Percentiles rank a stretch among this genome's conserved stretches.
phyloP scores from a whole-genome alignment of 1,140 invertebrate genomes.

The Hyles euphorbiae region DNA sequence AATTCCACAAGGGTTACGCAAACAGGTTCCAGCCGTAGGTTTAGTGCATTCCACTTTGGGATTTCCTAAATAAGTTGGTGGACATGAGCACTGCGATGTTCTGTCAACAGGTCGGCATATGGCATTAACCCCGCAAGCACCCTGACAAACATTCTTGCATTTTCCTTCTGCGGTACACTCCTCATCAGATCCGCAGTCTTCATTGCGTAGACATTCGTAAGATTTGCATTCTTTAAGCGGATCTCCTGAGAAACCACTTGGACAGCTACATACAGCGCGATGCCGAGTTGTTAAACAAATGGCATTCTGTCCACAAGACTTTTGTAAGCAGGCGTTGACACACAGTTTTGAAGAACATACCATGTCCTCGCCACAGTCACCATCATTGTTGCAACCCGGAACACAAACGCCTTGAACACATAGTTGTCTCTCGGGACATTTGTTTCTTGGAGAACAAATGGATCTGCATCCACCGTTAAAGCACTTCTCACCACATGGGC shows the following conservation, averaged over 20 bases:
- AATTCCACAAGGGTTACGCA: slow-evolving; percentile 88
- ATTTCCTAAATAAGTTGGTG: slow-evolving; percentile 90
- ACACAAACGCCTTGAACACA: slow-evolving; percentile 74
- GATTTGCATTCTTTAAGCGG: slow-evolving; percentile 83
- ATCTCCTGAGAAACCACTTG: slow-evolving; percentile 88
- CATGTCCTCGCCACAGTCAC: slow-evolving; percentile 87
- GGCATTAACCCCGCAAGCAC: slow-evolving; percentile 89
- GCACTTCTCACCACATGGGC: slow-evolving; percentile 85
- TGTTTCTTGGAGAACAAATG: slow-evolving; percentile 76
- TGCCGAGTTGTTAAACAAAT: slow-evolving; percentile 85
- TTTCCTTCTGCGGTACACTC: slow-evolving; percentile 82
- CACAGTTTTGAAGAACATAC: slow-evolving; percentile 86
- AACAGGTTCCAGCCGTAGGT: slow-evolving; percentile 79
- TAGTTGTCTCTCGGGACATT: slow-evolving; percentile 74
- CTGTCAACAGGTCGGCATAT: slow-evolving; percentile 88
- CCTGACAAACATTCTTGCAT: slow-evolving; percentile 90
- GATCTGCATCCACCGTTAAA: slow-evolving; percentile 78
- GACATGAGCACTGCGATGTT: slow-evolving; percentile 88
- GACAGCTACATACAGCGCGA: slow-evolving; percentile 88
- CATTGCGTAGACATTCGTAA: slow-evolving; percentile 85
- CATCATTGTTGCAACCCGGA: slow-evolving; percentile 85
- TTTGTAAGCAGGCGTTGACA: slow-evolving; percentile 83
- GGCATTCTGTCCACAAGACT: slow-evolving; percentile 85
- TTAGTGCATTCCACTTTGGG: slow-evolving; percentile 85
- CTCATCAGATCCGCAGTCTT: slow-evolving; percentile 87